Evolutionary conservation across 1,140 invertebrate genomes (phyloP), one percentile per base, ranked within the genome.

Genomic region (Batillaria attramentaria): DNA sequence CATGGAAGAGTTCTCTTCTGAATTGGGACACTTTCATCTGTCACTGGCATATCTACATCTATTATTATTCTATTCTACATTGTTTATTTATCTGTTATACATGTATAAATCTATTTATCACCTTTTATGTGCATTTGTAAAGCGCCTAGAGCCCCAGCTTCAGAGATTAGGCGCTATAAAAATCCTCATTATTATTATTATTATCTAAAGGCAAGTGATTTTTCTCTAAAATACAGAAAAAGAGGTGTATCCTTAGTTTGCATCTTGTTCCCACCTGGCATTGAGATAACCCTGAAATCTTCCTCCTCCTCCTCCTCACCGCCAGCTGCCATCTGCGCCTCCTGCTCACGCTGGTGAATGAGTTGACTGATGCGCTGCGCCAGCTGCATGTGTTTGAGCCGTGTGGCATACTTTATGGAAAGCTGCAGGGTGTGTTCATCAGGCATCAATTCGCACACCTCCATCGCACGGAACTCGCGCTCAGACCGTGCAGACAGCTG

Each of bases 381-480:
- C 37, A 99, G 92, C 81, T 95, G 94, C 70, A 94, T 93, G 84
- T 94, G 94, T 46, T 94, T 94, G 0, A 95, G 90, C 79, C 95
- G 94, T 4, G 93, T 94, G 4, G 96, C 95, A 91, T 98, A 98
- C 85, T 96, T 96, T 5, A 96, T 94, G 4, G 96, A 96, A 39
- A 97, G 91, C 83, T 96, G 95, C 50, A 98, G 88, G 0, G 97
- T 92, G 65, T 95, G 94, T 3, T 94, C 92, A 82, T 95, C 94
- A 20, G 94, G 93, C 88, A 98, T 94, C 84, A 97, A 91, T 84
- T 96, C 94, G 88, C 97, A 95, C 10, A 98, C 92, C 89, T 98
- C 97, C 5, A 97, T 88, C 0, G 96, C 97, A 57, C 97, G 92
- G 83, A 94, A 94, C 85, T 99, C 97, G 57, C 95, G 93, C 89